These are phyloP conservation scores for Sternotherus odoratus DNA, from an alignment of 2,797 vertebrate genomes.

Conservation along the genomic window DNA sequence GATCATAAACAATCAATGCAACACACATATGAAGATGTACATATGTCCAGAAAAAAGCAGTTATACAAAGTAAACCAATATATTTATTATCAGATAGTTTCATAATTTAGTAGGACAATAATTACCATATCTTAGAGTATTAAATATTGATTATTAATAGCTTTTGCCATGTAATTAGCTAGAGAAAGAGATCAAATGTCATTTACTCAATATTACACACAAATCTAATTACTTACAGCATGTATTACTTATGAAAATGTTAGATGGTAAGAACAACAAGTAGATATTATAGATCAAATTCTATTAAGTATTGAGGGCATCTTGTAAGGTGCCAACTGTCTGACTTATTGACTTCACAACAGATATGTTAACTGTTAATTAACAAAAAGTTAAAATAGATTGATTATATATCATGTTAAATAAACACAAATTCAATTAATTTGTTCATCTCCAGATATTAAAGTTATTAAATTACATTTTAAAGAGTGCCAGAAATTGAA, in stretches of 20 bases:
- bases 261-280: not conserved
- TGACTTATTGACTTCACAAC: not conserved
- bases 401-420: not conserved
- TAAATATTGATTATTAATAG: not conserved
- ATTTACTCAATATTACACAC: not conserved
- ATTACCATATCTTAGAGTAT: not conserved
- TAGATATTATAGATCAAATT: not conserved
- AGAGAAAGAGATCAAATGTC: not conserved
- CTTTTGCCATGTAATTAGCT: not conserved
- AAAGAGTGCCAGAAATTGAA: not conserved
- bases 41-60: not conserved
- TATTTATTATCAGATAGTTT: constrained; percentile 2
- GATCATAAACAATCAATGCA: not conserved
- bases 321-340: not conserved
- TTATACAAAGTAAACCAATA: rapidly evolving
- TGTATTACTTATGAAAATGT: not conserved
- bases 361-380: not conserved
- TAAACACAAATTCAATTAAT: not conserved
- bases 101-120: not conserved
- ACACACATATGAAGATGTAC: not conserved
- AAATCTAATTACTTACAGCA: not conserved
- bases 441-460: not conserved
- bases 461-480: not conserved
- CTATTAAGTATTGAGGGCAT: not conserved
- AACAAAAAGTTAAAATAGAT: not conserved